Evolutionary conservation across 2,888 invertebrate genomes (phyloP).

Genomic region (Nysson spinosus): DNA sequence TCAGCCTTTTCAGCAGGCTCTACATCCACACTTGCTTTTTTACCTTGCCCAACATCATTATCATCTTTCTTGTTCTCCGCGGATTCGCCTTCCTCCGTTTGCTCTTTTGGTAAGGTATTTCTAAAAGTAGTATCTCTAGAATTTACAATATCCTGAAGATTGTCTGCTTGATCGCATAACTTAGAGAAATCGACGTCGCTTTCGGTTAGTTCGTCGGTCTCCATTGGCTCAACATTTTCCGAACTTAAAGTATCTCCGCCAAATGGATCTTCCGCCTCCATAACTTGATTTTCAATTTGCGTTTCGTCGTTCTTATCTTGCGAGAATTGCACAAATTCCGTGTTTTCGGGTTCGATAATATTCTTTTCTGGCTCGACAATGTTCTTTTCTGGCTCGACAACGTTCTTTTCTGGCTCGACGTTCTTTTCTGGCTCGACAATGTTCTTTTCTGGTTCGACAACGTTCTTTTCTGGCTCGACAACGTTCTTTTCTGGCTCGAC

Average conservation of each 20-base stretch:
- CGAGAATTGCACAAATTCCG: slow-evolving; percentile 73
- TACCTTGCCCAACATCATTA: neutral
- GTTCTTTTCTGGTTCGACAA: slow-evolving; percentile 68
- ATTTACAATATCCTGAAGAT: slow-evolving; percentile 65
- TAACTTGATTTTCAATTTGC: slow-evolving; percentile 69
- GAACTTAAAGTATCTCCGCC: slow-evolving; percentile 67
- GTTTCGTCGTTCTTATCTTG: slow-evolving; percentile 72
- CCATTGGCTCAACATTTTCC: slow-evolving; percentile 65
- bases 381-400: too few relatives aligned
- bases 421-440: too few relatives aligned
- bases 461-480: too few relatives aligned
- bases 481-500: too few relatives aligned
- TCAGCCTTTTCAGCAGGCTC: slow-evolving; percentile 13
- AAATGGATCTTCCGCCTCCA: slow-evolving; percentile 75
- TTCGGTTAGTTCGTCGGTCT: slow-evolving; percentile 65
- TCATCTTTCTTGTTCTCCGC: slow-evolving; percentile 22
- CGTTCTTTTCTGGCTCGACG: too few relatives aligned
- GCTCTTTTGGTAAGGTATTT: too few relatives aligned
- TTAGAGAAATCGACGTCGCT: slow-evolving; percentile 79
- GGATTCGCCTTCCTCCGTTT: too few relatives aligned
- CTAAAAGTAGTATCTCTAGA: slow-evolving; percentile 38
- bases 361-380: too few relatives aligned
- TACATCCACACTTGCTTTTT: slow-evolving; percentile 7
- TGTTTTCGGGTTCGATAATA: slow-evolving; percentile 67
- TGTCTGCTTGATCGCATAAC: slow-evolving; percentile 79